Evolutionary conservation across 2,113 vertebrate genomes (phyloP).

Genomic region (Dinomys branickii): DNA sequence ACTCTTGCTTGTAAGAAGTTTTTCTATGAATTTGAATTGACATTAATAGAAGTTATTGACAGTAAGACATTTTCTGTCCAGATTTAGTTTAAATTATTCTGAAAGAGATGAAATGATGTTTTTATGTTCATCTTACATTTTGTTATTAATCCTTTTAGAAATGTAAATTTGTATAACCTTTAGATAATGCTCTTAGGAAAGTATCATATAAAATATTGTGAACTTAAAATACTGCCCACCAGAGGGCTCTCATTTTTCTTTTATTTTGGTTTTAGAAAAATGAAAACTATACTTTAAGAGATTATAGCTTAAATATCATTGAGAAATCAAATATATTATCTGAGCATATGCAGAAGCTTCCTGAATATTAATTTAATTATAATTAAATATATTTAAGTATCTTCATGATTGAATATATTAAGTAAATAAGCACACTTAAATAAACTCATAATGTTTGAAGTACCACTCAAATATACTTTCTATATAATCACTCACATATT

Average conservation of each 20-base stretch:
- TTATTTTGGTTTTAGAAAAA: slow-evolving; percentile 44
- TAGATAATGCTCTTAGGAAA: slow-evolving; percentile 34
- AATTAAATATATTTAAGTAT: not conserved
- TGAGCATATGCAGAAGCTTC: not conserved
- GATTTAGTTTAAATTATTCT: not conserved
- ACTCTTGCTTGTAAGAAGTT: not conserved
- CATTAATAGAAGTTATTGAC: not conserved
- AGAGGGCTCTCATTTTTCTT: slow-evolving; percentile 82
- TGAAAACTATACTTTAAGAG: slow-evolving; percentile 30
- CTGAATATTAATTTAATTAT: not conserved
- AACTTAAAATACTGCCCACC: slow-evolving; percentile 71
- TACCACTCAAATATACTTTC: not conserved
- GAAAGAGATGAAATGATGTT: not conserved
- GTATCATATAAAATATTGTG: not conserved
- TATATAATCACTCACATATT: not conserved
- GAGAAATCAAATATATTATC: slow-evolving; percentile 48
- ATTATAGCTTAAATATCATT: not conserved
- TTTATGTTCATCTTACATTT: not conserved
- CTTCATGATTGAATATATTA: not conserved
- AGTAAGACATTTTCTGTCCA: slow-evolving; percentile 4
- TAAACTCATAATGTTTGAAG: not conserved
- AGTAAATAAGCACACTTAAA: not conserved
- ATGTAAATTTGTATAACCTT: not conserved
- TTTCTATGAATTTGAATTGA: slow-evolving; percentile 28
- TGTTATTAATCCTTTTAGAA: slow-evolving; percentile 2